A percentile compares a stretch with the other conserved stretches of the same genome.
Evolutionary conservation across 2,113 vertebrate genomes (phyloP).

Genomic region (Lagenorhynchus albirostris): DNA sequence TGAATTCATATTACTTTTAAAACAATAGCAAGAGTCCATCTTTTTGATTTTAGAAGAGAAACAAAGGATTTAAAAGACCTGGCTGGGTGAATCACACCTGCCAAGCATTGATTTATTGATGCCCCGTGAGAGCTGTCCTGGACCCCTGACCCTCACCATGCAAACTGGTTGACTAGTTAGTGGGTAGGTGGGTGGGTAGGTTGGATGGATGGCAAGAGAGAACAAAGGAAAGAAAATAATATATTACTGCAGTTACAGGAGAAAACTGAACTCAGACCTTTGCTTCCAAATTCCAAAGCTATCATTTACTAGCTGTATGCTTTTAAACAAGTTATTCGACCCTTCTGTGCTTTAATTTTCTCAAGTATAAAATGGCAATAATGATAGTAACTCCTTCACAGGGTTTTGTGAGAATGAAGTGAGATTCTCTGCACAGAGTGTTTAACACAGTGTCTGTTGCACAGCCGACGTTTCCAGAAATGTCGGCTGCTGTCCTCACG

Average conservation of each 20-base stretch:
- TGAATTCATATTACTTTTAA: neutral
- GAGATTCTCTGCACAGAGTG: neutral
- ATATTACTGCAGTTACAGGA: neutral
- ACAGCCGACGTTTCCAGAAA: neutral
- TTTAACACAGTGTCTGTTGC: neutral
- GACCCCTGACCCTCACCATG: neutral
- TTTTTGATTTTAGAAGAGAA: neutral
- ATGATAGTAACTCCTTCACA: neutral
- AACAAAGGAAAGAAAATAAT: neutral
- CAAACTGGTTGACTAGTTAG: neutral
- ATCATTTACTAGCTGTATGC: neutral
- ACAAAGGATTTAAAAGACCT: neutral
- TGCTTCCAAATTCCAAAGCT: neutral
- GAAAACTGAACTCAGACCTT: neutral
- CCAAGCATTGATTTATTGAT: rapidly evolving
- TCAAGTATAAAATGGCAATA: neutral
- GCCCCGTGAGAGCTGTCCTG: rapidly evolving
- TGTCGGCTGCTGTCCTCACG: neutral
- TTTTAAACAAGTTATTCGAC: neutral
- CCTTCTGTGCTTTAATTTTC: neutral
- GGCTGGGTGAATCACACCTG: neutral
- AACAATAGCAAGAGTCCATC: neutral
- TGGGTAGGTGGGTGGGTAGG: neutral
- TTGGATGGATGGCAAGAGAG: neutral
- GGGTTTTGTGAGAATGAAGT: neutral